Base-by-base conservation (phyloP, 2,797 vertebrate species). In the Sebastes minor region DNA sequence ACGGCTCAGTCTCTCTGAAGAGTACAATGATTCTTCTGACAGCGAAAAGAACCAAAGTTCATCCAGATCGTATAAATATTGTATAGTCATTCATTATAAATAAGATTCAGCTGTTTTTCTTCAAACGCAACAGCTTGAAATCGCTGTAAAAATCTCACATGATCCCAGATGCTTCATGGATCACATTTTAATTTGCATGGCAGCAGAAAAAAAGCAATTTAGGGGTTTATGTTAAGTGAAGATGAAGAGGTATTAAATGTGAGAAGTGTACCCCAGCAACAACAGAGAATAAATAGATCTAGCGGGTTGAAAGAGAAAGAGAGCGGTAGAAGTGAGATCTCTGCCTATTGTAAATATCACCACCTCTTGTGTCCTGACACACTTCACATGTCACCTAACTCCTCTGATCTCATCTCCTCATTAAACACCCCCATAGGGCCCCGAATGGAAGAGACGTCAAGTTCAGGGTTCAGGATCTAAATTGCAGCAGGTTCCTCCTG, bases 341-440 rank as follows among this genome's bases (percentile, higher is more conserved):
- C n/a, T 60, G 35, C 59, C 57, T 30, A 32, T 66, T 77, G 71
- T 83, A 62, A 72, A 80, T 80, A 82, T 63, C 68, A 12, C 46
- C 63, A 65, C 33, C 61, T 73, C 18, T 62, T n/a, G 78, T 75
- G 75, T 61, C 28, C 33, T 55, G 71, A 72, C 65, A 76, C 68
- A 64, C 18, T 35, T 80, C 42, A 79, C 28, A 67, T 38, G 46
- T 82, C 85, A 81, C 22, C 59, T 59, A 49, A 33, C 61, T 75
- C 57, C 83, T 84, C 74, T 80, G 83, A 87, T 86, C 62, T 30
- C 30, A 20, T 64, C 67, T 76, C 27, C 74, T 84, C 85, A 88
- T 84, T 83, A 87, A 78, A 64, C 64, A 62, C 20, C 66, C 18
- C 20, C 2, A n/a, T 33, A 28, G 49, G 60, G 55, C 46, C 49